Conservation (phyloP, 2,113 vertebrate genomes). For the Ageneiosus marmoratus region DNA sequence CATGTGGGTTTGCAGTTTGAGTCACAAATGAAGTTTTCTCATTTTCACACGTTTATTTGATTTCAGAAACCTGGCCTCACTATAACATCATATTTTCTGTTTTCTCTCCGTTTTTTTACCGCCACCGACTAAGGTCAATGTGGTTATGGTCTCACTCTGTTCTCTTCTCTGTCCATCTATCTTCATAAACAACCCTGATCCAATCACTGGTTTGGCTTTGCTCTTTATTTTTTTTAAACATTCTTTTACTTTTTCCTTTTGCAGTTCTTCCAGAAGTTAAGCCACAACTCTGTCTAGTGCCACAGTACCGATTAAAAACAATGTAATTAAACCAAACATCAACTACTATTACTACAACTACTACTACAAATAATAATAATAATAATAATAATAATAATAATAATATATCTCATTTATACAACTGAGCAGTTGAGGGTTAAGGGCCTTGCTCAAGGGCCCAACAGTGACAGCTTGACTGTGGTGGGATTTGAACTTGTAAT, state of each 20-base stretch:
- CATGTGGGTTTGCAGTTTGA: constrained; percentile 19
- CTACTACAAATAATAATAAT: neutral
- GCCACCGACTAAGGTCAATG: neutral
- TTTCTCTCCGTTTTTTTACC: constrained; percentile 3
- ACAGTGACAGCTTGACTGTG: too few relatives aligned
- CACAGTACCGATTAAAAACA: neutral
- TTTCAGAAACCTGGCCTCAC: constrained; percentile 28
- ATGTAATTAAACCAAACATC: neutral
- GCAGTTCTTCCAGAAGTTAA: constrained; percentile 1
- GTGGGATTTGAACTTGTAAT: too few relatives aligned
- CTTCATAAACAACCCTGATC: constrained; percentile 28
- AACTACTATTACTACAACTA: neutral
- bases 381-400: neutral
- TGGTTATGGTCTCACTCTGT: constrained; percentile 19
- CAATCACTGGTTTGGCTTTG: constrained; percentile 29
- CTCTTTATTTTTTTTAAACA: neutral
- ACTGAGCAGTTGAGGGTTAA: too few relatives aligned
- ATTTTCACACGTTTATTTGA: constrained; percentile 37
- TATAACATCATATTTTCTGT: constrained; percentile 2
- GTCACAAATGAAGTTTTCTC: constrained; percentile 28
- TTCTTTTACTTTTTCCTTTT: constrained; percentile 2
- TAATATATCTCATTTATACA: too few relatives aligned
- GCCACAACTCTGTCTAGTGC: neutral
- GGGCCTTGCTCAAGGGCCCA: too few relatives aligned
- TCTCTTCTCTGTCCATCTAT: constrained; percentile 14